These are phyloP conservation scores for Aldrovandia affinis DNA, from an alignment of 2,797 vertebrate genomes.

Conservation along the genomic window DNA sequence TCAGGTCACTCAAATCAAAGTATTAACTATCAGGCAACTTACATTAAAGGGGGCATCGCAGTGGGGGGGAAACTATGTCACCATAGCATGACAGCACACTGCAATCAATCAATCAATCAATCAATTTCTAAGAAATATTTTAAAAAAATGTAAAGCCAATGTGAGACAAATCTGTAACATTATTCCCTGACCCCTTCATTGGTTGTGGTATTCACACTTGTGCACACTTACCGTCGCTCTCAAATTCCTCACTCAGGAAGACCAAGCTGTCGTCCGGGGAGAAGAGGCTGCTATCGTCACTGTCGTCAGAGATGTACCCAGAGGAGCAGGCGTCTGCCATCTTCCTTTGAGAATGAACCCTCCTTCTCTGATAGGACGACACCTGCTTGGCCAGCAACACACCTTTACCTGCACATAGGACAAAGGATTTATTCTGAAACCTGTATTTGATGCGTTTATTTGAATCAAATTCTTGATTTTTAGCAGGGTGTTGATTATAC, in stretches of 20 bases:
- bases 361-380: conserved; percentile 75
- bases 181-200: not conserved
- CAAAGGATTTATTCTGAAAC: not conserved
- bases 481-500: not conserved
- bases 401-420: conserved; percentile 77
- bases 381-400: conserved; percentile 80
- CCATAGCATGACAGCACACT: too few relatives aligned
- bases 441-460: not conserved
- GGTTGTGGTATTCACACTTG: not conserved
- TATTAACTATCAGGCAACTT: not conserved
- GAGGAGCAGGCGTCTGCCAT: conserved; percentile 64
- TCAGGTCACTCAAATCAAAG: conserved; percentile 4
- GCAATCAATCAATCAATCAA: too few relatives aligned
- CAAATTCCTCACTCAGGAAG: conserved; percentile 78
- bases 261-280: conserved; percentile 78
- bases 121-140: too few relatives aligned
- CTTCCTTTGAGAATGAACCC: conserved; percentile 52
- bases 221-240: conserved; percentile 82
- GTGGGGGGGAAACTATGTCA: too few relatives aligned
- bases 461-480: not conserved
- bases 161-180: too few relatives aligned
- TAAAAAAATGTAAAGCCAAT: too few relatives aligned
- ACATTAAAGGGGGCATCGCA: not conserved
- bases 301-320: conserved; percentile 81
- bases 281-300: conserved; percentile 77